Base-by-base conservation (phyloP, 2,888 invertebrate genomes). In the Synanthedon formicaeformis region DNA sequence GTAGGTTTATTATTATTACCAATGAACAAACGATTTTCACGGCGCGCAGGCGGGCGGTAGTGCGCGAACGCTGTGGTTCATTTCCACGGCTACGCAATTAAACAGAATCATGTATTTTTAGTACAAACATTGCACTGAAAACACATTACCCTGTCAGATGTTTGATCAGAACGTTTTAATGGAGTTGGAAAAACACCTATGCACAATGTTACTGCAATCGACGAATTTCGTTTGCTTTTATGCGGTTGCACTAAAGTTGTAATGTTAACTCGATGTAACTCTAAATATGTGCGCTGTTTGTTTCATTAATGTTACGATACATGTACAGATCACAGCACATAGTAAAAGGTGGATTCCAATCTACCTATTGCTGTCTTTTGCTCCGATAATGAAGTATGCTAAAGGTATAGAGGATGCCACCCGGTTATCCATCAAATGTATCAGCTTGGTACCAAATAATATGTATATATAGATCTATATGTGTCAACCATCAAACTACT, bases 91-190 rank as follows among this genome's bases (percentile, higher is more conserved):
- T 57, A 58, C 60, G 59, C 58, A 54, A 55, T 61, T 57, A 59
- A 61, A 63, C 60, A 57, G 53, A 12, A 51, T 54, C 64, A 62
- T 78, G 78, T 83, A 45, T 45, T 45, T 45, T 45, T 14, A 45
- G 45, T 13, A 45, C 45, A 45, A 45, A 45, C 45, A 45, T 81
- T 81, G 74, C 71, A 77, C 73, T 78, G 76, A 80, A 83, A 83
- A 83, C 78, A 82, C 80, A 80, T 78, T 76, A 73, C 69, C 57
- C 64, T 63, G 68, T 72, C 69, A 68, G 74, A 71, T 76, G 80
- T 80, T 76, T 73, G 73, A 79, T 79, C 75, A 64, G 60, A 64
- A 60, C 57, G 73, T 67, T 78, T 79, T 78, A 77, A 77, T 67
- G 69, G 64, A 63, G 60, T 64, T 64, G 65, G 71, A 71, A 79